A percentile compares a stretch with the other conserved stretches of the same genome.
These are phyloP conservation scores for Drosophila prosaltans DNA, from an alignment of 1,140 invertebrate species.

Conservation along the genomic window DNA sequence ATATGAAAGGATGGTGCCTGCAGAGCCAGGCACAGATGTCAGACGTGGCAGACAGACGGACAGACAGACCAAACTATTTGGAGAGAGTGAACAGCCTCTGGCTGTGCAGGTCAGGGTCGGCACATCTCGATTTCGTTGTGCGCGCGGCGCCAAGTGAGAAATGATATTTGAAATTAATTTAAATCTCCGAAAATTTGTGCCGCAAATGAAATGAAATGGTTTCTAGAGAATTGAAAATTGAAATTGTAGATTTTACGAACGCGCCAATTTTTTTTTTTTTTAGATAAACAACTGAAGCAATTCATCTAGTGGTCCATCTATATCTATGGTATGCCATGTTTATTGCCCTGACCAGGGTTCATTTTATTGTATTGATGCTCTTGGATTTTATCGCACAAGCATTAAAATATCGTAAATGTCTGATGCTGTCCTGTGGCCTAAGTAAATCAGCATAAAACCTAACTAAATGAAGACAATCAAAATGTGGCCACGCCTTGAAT, in stretches of 20 bases:
- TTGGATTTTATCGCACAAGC: constrained; percentile 69
- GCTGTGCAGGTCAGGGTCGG: constrained; percentile 45
- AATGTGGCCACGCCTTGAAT: constrained; percentile 62
- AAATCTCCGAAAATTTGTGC: constrained; percentile 70
- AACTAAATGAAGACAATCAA: constrained; percentile 82
- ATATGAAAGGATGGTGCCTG: constrained; percentile 37
- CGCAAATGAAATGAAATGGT: constrained; percentile 48
- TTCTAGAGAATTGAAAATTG: constrained; percentile 44
- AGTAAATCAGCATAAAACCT: constrained; percentile 81
- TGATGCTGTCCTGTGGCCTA: constrained; percentile 58
- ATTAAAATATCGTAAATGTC: constrained; percentile 73
- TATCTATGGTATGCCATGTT: constrained; percentile 18
- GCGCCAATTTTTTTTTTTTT: constrained; percentile 1
- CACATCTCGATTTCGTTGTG: constrained; percentile 1
- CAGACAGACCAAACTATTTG: constrained; percentile 1
- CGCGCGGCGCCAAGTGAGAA: constrained; percentile 55
- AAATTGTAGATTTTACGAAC: constrained; percentile 10
- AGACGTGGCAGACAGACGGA: constrained; percentile 16
- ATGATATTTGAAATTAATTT: constrained; percentile 80
- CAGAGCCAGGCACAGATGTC: not conserved
- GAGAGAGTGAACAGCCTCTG: constrained; percentile 3
- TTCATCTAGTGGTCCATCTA: constrained; percentile 36
- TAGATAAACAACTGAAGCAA: constrained; percentile 31
- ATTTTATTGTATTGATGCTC: constrained; percentile 39
- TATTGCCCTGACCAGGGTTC: constrained; percentile 47